A percentile compares a stretch with the other conserved stretches of the same genome.
These are phyloP conservation scores for Parotocinclus haroldoi DNA, from an alignment of 2,797 vertebrate species.

Conservation along the genomic window DNA sequence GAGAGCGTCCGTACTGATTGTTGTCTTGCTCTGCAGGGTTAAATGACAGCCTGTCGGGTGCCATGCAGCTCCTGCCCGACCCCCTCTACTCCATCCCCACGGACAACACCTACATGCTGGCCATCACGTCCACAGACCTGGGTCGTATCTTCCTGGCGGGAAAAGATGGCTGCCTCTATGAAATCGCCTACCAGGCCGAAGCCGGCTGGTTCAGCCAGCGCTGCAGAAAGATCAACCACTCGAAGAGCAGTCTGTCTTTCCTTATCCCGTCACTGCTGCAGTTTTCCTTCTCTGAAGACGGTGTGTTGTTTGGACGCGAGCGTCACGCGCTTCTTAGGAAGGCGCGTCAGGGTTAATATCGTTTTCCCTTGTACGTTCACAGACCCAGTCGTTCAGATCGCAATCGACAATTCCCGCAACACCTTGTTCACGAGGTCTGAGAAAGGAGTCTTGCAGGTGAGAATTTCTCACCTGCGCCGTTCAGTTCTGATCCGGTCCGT, in stretches of 20 bases:
- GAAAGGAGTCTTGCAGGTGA: constrained; percentile 92
- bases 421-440: constrained; percentile 91
- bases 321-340: no score
- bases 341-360: no score
- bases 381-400: constrained; percentile 96
- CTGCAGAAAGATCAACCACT: constrained; percentile 97
- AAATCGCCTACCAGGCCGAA: constrained; percentile 96
- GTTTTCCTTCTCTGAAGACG: constrained; percentile 96
- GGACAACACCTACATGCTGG: constrained; percentile 91
- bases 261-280: constrained; percentile 92
- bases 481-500: background rate
- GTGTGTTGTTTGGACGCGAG: no score
- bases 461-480: background rate
- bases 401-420: constrained; percentile 90
- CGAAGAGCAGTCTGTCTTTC: constrained; percentile 89
- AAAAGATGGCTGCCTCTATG: constrained; percentile 95
- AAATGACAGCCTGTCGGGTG: constrained; percentile 91
- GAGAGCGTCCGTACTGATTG: background rate
- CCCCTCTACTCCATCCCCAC: constrained; percentile 95
- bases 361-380: no score
- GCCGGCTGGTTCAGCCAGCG: constrained; percentile 97
- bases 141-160: constrained; percentile 96
- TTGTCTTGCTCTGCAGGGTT: constrained; percentile 58
- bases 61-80: constrained; percentile 93
- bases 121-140: constrained; percentile 85